Evolutionary conservation across 2,113 vertebrate species (phyloP).

Genomic region (Hydropotes inermis): DNA sequence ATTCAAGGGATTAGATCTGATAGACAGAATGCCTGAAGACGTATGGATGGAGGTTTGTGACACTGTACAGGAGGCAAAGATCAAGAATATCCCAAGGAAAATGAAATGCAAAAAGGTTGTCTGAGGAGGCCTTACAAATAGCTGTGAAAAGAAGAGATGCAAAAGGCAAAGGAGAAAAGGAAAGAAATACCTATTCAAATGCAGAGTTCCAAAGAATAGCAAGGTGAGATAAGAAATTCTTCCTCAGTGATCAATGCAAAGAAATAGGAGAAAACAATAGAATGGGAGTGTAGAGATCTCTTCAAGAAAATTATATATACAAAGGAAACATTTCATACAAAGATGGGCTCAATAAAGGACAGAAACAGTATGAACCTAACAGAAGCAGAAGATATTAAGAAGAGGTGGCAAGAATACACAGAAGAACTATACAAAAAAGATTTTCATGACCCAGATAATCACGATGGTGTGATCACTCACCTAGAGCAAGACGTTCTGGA

Average conservation of each 20-base stretch:
- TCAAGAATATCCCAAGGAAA: neutral
- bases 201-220: neutral
- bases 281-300: neutral
- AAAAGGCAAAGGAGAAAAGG: neutral
- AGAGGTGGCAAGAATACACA: neutral
- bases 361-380: neutral
- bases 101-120: neutral
- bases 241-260: neutral
- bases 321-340: neutral
- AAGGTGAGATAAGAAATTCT: neutral
- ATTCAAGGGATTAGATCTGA: neutral
- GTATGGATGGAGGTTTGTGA: neutral
- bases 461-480: neutral
- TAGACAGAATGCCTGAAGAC: neutral
- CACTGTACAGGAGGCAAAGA: neutral
- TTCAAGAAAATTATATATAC: neutral
- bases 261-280: neutral
- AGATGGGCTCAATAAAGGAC: neutral
- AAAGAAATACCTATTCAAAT: neutral
- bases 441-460: neutral
- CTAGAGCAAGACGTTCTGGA: neutral
- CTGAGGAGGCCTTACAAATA: neutral
- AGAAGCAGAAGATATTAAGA: neutral
- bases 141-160: neutral
- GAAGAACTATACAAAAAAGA: neutral